Percentiles rank a stretch among this genome's conserved stretches.
These are phyloP conservation scores for Drosophila mercatorum DNA, from an alignment of 2,888 invertebrate species.

Conservation along the genomic window DNA sequence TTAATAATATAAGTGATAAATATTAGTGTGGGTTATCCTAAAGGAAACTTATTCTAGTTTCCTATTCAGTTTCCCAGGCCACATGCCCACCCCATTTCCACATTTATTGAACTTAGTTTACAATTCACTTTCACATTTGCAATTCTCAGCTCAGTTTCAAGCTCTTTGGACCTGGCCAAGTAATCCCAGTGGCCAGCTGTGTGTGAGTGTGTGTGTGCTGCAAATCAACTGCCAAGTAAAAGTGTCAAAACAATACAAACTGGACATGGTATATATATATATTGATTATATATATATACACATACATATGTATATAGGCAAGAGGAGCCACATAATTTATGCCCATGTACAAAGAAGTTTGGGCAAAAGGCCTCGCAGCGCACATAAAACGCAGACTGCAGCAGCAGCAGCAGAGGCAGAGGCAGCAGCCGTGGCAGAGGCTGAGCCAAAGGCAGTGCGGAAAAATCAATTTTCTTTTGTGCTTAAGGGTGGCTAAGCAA, in stretches of 20 bases:
- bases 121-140: background rate
- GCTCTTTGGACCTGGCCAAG: conserved; percentile 14
- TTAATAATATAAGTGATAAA: background rate
- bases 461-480: conserved; percentile 76
- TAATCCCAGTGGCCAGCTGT: conserved; percentile 28
- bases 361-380: conserved; percentile 39
- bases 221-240: conserved; percentile 72
- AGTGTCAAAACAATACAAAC: conserved; percentile 74
- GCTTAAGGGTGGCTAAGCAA: conserved; percentile 50
- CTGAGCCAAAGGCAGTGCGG: conserved; percentile 41
- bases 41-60: background rate
- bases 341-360: conserved; percentile 60
- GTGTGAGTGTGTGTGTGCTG: conserved; percentile 35
- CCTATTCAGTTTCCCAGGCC: too few relatives aligned
- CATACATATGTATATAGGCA: background rate
- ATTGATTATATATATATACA: conserved; percentile 1
- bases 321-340: conserved; percentile 65
- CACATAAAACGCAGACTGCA: conserved; percentile 78
- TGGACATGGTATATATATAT: conserved; percentile 5
- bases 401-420: conserved; percentile 1
- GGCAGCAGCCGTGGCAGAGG: background rate
- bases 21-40: too few relatives aligned
- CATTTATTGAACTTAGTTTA: background rate
- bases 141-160: conserved; percentile 1
- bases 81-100: background rate